Evolutionary conservation across 2,888 invertebrate species (phyloP), one percentile per base, ranked within the genome.

Genomic region (Drosophila bunnanda): DNA sequence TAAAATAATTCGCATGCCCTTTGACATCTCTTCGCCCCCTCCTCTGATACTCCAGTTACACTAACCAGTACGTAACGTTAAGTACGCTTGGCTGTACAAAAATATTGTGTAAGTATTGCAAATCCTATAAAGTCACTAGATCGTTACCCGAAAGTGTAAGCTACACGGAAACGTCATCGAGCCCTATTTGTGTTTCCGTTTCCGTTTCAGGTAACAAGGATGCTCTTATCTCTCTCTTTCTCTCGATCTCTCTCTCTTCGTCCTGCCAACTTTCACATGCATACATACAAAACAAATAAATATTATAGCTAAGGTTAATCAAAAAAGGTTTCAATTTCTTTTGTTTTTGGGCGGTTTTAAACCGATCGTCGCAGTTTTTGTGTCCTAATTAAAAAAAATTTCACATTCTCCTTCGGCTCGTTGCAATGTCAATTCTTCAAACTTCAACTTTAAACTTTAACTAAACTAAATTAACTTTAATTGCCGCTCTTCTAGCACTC

Each of bases 211-310:
- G 78, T 83, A 69, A 69, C 64, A 52, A 38, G 78, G 64, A 70
- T 46, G n/a, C 62, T 48, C 36, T 3, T n/a, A n/a, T 39, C 36
- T 15, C 9, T 20, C 38, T 50, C 50, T 13, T 8, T 20, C 20
- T 13, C 13, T 20, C 2, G 15, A 9, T 15, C 32, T 10, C 34
- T 65, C 36, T 36, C 15, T 36, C 43, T n/a, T 46, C 36, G n/a
- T 34, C 9, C n/a, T 39, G 64, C 72, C 73, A 75, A 36, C 41
- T 36, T 25, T 44, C 38, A 57, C 68, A 57, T 61, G 46, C 85
- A 65, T 69, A 79, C 72, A 82, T 80, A 83, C 72, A 78, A 85
- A 85, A 83, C 84, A 79, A 83, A 84, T 83, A 83, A 83, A 84
- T 84, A 88, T 83, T 86, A 87, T 70, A 79, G 56, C 73, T 89